Conservation (phyloP, 1,140 invertebrate species). For the Drosophila bipectinata region DNA sequence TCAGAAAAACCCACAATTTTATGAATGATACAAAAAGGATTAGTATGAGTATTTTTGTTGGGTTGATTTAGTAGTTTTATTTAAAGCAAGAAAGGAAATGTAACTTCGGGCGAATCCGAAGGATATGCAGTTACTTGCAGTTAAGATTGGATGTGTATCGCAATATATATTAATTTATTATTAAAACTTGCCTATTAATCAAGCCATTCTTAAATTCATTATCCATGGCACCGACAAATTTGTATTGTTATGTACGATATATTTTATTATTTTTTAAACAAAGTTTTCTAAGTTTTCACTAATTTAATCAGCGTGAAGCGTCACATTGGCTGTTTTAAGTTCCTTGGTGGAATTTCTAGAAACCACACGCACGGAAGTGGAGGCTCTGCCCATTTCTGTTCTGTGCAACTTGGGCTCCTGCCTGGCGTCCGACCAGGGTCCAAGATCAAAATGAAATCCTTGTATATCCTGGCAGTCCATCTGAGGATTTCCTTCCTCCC, state of each 20-base stretch:
- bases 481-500: constrained; percentile 86
- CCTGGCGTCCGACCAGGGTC: constrained; percentile 85
- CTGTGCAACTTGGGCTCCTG: constrained; percentile 44
- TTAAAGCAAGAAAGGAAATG: too few species aligned
- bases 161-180: background rate
- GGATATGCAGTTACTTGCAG: too few species aligned
- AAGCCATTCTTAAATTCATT: background rate
- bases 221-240: background rate
- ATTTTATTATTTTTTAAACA: background rate
- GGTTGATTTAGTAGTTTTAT: too few species aligned
- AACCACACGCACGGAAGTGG: constrained; percentile 56
- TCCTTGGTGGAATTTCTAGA: background rate
- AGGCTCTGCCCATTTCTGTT: constrained; percentile 39
- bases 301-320: constrained; percentile 10
- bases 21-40: too few species aligned
- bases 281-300: background rate
- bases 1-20: too few species aligned
- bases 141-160: too few species aligned
- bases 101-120: too few species aligned
- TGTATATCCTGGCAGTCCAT: constrained; percentile 87
- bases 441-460: constrained; percentile 85
- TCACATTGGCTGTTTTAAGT: constrained; percentile 4
- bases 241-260: background rate
- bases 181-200: background rate
- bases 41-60: too few species aligned